Conservation (phyloP, 2,888 invertebrate genomes). For the Pogonocherus hispidulus region DNA sequence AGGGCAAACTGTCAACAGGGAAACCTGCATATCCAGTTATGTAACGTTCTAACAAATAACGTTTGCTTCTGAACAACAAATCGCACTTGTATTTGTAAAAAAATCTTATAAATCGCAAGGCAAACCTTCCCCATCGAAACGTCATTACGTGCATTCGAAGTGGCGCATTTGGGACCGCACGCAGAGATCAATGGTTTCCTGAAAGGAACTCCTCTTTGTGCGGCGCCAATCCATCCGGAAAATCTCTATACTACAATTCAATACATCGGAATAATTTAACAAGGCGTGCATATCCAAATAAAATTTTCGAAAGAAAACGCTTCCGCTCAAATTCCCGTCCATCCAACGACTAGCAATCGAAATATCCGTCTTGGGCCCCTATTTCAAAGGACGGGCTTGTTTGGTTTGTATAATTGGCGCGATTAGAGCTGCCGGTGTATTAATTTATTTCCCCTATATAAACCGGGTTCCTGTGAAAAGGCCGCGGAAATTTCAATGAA, state of each 20-base stretch:
- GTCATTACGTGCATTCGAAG: background rate
- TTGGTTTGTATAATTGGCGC: conserved; percentile 15
- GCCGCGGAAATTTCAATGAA: too few species aligned
- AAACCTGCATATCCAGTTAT: too few species aligned
- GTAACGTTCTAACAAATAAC: too few species aligned
- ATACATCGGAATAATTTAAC: conserved; percentile 61
- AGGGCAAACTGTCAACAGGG: too few species aligned
- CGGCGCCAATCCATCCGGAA: conserved; percentile 51
- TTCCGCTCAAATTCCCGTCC: conserved; percentile 24
- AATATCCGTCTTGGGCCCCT: conserved; percentile 5
- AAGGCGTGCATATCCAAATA: conserved; percentile 50
- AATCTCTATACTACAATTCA: conserved; percentile 56
- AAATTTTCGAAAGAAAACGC: conserved; percentile 44
- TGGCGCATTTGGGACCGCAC: conserved; percentile 13
- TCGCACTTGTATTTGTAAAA: background rate
- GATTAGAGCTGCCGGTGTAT: conserved; percentile 1
- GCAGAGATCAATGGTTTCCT: conserved; percentile 51
- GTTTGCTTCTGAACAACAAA: background rate
- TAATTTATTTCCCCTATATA: conserved; percentile 1
- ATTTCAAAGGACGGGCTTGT: conserved; percentile 11
- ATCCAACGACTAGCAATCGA: conserved; percentile 4
- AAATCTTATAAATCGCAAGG: background rate
- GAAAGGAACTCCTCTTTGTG: conserved; percentile 43
- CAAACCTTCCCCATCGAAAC: background rate
- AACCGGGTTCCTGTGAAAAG: too few species aligned